Conservation (phyloP, 2,888 invertebrate genomes). For the Polyommatus iphigenia region DNA sequence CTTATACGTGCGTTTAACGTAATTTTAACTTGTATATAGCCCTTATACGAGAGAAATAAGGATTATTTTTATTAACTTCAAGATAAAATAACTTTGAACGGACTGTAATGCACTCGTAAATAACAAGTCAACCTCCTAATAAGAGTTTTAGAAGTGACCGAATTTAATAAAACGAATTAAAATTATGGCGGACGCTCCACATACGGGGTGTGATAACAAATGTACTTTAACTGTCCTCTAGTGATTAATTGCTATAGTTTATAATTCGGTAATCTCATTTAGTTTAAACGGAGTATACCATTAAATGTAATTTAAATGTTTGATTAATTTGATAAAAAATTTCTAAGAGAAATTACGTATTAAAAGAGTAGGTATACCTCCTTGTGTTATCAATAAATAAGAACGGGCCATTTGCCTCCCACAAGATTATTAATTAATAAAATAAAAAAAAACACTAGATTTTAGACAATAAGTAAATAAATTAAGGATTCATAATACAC, state of each 20-base stretch:
- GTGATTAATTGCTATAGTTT: not conserved
- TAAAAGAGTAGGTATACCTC: too few species aligned
- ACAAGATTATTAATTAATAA: too few species aligned
- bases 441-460: too few species aligned
- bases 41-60: not conserved
- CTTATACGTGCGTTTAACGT: not conserved
- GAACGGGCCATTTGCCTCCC: too few species aligned
- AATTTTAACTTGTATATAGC: not conserved
- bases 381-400: too few species aligned
- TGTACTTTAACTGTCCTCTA: not conserved
- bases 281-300: not conserved
- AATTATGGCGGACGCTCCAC: slow-evolving; percentile 59
- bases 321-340: not conserved
- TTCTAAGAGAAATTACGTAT: not conserved
- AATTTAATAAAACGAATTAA: slow-evolving; percentile 70
- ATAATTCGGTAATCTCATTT: not conserved
- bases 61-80: too few species aligned
- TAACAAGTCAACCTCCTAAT: slow-evolving; percentile 32
- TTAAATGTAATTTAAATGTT: not conserved
- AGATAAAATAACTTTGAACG: not conserved
- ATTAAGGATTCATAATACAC: too few species aligned
- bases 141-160: slow-evolving; percentile 49
- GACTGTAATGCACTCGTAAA: slow-evolving; percentile 33
- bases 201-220: slow-evolving; percentile 39
- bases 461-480: too few species aligned